Percentiles rank a stretch among this genome's conserved stretches.
phyloP scores from a whole-genome alignment of 1,140 invertebrate genomes.

The Microplitis demolitor region DNA sequence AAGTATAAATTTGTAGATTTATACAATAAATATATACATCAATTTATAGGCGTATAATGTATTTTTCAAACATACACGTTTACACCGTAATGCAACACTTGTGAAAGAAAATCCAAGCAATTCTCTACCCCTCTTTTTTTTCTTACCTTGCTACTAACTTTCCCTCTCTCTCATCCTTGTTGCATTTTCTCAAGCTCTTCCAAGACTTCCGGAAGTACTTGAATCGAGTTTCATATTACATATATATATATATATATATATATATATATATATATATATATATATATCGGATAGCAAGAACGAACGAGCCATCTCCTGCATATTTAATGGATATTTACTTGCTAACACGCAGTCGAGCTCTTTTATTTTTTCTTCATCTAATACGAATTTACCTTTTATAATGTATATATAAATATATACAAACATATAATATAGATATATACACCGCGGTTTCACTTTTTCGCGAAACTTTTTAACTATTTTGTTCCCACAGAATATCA shows the following conservation, averaged over 20 bases:
- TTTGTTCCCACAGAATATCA: neutral
- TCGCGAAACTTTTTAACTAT: slow-evolving; percentile 2
- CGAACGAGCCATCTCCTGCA: slow-evolving; percentile 8
- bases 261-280: too few species aligned
- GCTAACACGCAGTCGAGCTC: neutral
- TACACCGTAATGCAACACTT: neutral
- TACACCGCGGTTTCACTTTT: neutral
- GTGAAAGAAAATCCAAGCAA: neutral
- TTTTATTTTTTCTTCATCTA: neutral
- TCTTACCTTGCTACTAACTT: neutral
- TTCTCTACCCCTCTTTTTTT: neutral
- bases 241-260: too few species aligned
- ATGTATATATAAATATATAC: neutral
- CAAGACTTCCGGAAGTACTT: slow-evolving; percentile 3
- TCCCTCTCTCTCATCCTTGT: neutral
- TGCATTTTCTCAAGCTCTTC: neutral
- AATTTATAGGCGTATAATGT: too few species aligned
- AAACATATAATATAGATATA: neutral
- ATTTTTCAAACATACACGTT: neutral
- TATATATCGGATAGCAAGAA: neutral
- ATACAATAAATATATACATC: too few species aligned
- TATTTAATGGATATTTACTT: slow-evolving; percentile 18
- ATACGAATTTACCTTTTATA: neutral
- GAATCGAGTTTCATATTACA: slow-evolving; percentile 15
- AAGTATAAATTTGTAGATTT: too few species aligned